Conservation (phyloP, 2,113 vertebrate genomes). For the Phodopus roborovskii region DNA sequence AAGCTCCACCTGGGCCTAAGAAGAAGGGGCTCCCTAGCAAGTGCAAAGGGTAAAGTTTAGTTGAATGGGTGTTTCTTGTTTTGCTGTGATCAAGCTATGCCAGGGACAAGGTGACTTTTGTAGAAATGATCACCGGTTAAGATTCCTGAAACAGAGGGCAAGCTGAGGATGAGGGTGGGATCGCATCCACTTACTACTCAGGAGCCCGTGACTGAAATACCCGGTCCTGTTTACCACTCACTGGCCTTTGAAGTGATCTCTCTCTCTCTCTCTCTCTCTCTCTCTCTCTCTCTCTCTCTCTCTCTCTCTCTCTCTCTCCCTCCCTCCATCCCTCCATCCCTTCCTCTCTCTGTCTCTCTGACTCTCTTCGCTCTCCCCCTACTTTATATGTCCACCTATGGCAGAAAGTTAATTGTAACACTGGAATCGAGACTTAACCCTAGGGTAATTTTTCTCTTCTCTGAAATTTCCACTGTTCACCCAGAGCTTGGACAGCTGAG, state of each 20-base stretch:
- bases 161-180: too few relatives aligned
- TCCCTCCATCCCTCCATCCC: too few relatives aligned
- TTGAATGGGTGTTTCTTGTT: background rate
- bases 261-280: background rate
- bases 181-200: background rate
- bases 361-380: background rate
- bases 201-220: background rate
- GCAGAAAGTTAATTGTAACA: background rate
- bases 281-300: background rate
- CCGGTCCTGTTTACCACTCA: background rate
- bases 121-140: background rate
- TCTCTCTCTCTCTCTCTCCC: too few relatives aligned
- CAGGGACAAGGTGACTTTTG: background rate
- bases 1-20: background rate
- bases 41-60: background rate
- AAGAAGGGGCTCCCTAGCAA: background rate
- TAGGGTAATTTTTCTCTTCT: background rate
- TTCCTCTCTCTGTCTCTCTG: background rate
- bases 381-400: background rate
- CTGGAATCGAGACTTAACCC: background rate
- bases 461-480: background rate
- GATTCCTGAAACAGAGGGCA: background rate
- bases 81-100: background rate
- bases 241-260: background rate
- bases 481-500: background rate